Evolutionary conservation across 53 echinoderm and acorn worm genomes (phyloP).

Genomic region (Patiria pectinifera): DNA sequence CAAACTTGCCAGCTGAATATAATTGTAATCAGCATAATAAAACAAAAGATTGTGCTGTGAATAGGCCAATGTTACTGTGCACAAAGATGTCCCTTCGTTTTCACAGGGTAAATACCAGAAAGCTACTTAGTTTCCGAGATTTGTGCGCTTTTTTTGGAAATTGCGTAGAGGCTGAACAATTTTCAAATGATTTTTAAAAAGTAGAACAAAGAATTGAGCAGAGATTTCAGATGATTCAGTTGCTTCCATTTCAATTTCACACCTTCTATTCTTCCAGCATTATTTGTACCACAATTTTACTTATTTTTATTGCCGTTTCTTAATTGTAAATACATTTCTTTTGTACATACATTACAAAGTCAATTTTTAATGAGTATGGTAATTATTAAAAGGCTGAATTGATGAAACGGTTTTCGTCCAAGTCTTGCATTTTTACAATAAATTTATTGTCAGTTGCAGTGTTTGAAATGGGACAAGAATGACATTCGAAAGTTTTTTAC

Average conservation of each 20-base stretch:
- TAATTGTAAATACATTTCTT: conserved; percentile 13
- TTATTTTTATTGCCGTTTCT: neutral
- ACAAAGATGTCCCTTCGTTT: too few species aligned
- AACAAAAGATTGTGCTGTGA: neutral
- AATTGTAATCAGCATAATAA: too few species aligned
- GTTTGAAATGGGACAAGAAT: too few species aligned
- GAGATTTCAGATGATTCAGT: neutral
- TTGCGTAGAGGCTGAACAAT: neutral
- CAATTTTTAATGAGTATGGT: neutral
- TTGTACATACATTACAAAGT: neutral
- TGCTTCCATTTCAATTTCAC: neutral
- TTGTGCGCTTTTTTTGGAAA: neutral
- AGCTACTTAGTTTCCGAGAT: neutral
- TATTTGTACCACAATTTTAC: neutral
- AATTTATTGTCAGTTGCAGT: too few species aligned
- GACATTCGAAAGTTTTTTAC: too few species aligned
- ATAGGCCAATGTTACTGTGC: neutral
- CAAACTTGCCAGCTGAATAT: too few species aligned
- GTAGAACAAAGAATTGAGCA: too few species aligned
- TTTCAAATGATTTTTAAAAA: too few species aligned
- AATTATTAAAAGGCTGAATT: neutral
- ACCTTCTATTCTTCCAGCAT: conserved; percentile 8
- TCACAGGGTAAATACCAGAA: neutral
- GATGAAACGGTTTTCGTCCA: neutral
- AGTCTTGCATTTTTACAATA: neutral